Conservation (phyloP, 2,888 invertebrate genomes). For the Cantharis lateralis region DNA sequence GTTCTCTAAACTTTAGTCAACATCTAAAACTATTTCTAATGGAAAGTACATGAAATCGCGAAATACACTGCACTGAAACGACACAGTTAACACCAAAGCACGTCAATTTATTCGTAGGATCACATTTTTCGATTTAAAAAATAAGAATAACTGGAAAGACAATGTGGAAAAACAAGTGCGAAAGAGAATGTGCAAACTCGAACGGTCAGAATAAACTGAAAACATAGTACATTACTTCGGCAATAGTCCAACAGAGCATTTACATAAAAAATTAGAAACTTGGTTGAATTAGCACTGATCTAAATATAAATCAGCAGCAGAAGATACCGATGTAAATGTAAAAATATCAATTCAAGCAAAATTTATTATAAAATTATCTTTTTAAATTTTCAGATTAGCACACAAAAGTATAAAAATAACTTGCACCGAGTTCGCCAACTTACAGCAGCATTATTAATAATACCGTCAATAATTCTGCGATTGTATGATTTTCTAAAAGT, state of each 20-base stretch:
- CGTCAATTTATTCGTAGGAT: neutral
- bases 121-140: neutral
- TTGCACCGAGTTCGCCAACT: neutral
- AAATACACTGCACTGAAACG: neutral
- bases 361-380: conserved; percentile 2
- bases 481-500: neutral
- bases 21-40: neutral
- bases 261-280: conserved; percentile 23
- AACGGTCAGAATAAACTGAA: conserved; percentile 12
- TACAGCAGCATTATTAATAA: neutral
- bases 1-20: neutral
- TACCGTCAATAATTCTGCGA: neutral
- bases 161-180: neutral
- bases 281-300: conserved; percentile 19
- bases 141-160: neutral
- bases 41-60: neutral
- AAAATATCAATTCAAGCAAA: conserved; percentile 1
- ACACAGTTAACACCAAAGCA: neutral
- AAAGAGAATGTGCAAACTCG: conserved; percentile 1
- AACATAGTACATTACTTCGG: conserved; percentile 16
- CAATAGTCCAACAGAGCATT: conserved; percentile 19
- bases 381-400: neutral
- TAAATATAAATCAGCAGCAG: conserved; percentile 6
- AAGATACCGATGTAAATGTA: conserved; percentile 5
- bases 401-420: neutral